Percentiles rank a stretch among this genome's conserved stretches.
Conservation (phyloP, 2,888 invertebrate genomes). For the Zygogramma bicolorata region DNA sequence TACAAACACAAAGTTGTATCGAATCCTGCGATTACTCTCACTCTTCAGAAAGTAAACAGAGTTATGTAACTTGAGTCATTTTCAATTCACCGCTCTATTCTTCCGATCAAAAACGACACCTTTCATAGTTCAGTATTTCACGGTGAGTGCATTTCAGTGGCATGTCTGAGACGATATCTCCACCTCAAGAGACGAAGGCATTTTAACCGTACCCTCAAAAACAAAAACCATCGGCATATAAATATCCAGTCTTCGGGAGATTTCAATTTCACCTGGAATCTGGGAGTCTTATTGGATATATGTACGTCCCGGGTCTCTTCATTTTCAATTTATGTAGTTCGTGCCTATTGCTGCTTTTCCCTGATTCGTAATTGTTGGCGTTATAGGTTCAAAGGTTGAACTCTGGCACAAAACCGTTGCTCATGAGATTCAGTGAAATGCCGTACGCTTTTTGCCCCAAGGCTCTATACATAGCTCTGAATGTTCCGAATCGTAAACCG, state of each 20-base stretch:
- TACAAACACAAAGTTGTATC: too few species aligned
- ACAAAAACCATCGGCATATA: not conserved
- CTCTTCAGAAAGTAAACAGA: too few species aligned
- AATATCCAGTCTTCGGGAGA: not conserved
- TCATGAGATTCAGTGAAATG: too few species aligned
- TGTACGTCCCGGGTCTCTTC: not conserved
- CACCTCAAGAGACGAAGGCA: not conserved
- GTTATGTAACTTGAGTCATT: not conserved
- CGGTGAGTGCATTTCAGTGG: not conserved
- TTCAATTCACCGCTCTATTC: not conserved
- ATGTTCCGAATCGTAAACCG: too few species aligned
- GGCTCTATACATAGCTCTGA: too few species aligned
- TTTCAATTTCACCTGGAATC: not conserved
- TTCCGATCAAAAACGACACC: not conserved
- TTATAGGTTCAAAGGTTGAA: not conserved
- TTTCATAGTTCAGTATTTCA: not conserved
- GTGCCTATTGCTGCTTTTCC: not conserved
- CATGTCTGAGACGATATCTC: not conserved
- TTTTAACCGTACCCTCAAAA: not conserved
- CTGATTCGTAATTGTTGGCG: not conserved
- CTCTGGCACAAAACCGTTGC: too few species aligned
- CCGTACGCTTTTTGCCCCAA: too few species aligned
- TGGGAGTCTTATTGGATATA: not conserved
- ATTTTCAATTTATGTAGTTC: not conserved
- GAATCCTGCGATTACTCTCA: too few species aligned